Percentiles rank a stretch among this genome's conserved stretches.
phyloP scores from a whole-genome alignment of 2,888 invertebrate genomes.

The Scotopteryx bipunctaria region DNA sequence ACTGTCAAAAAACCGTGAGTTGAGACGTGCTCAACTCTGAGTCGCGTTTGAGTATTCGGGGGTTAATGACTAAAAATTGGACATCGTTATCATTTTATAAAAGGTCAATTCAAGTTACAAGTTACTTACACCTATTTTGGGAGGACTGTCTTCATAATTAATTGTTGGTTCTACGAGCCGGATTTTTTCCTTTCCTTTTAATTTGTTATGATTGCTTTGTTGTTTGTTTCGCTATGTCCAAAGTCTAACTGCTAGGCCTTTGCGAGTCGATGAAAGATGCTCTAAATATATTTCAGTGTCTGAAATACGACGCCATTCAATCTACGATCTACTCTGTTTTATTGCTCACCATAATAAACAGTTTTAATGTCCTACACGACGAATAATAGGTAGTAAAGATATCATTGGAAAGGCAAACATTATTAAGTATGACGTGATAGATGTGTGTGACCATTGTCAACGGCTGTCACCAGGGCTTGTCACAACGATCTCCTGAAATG shows the following conservation, averaged over 20 bases:
- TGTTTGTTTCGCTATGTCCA: too few relatives aligned
- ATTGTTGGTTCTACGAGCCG: background rate
- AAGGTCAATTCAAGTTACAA: too few relatives aligned
- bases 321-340: constrained; percentile 19
- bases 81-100: too few relatives aligned
- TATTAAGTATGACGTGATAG: background rate
- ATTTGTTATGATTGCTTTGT: too few relatives aligned
- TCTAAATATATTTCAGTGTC: constrained; percentile 13
- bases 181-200: background rate
- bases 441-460: too few relatives aligned
- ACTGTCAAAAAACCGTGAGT: too few relatives aligned
- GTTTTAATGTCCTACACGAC: constrained; percentile 11
- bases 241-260: background rate
- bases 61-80: too few relatives aligned
- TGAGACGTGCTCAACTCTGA: too few relatives aligned
- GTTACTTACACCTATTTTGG: background rate
- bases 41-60: too few relatives aligned
- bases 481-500: too few relatives aligned
- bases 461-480: too few relatives aligned
- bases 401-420: constrained; percentile 19
- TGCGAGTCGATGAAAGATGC: constrained; percentile 6
- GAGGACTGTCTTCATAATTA: background rate
- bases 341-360: constrained; percentile 16
- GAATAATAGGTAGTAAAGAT: constrained; percentile 19
- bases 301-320: constrained; percentile 25